Conservation (phyloP, 2,113 vertebrate genomes). For the Parus major region DNA sequence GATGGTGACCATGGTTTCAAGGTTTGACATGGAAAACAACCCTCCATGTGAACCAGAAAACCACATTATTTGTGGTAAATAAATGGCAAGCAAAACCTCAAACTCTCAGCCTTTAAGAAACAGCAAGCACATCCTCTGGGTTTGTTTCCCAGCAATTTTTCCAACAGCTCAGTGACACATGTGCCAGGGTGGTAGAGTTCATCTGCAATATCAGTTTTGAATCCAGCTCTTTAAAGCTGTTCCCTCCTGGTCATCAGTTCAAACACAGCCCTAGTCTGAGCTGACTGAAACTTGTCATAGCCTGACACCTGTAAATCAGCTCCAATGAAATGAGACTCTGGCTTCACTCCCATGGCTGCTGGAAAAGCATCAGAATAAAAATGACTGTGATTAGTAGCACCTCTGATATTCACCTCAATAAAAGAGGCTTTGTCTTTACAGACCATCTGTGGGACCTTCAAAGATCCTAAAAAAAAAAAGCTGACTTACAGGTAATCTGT, state of each 20-base stretch:
- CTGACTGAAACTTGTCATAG: not conserved
- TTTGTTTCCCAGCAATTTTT: not conserved
- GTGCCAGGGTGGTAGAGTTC: not conserved
- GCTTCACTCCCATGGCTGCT: not conserved
- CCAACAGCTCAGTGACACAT: not conserved
- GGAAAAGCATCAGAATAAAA: not conserved
- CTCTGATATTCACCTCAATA: not conserved
- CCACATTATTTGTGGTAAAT: not conserved
- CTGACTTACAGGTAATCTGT: not conserved
- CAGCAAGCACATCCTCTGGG: not conserved
- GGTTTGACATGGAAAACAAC: not conserved
- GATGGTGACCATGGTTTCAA: not conserved
- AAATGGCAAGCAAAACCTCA: not conserved
- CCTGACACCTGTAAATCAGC: not conserved
- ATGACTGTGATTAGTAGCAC: not conserved
- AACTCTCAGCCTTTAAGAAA: not conserved
- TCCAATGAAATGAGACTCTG: not conserved
- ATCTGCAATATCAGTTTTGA: not conserved
- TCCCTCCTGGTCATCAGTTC: not conserved
- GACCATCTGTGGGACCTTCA: not conserved
- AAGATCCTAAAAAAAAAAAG: not conserved
- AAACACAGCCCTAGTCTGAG: not conserved
- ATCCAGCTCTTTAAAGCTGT: not conserved
- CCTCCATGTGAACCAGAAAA: not conserved
- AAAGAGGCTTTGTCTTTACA: not conserved